Conservation (phyloP, 2,113 vertebrate genomes). For the Nyctereutes procyonoides region DNA sequence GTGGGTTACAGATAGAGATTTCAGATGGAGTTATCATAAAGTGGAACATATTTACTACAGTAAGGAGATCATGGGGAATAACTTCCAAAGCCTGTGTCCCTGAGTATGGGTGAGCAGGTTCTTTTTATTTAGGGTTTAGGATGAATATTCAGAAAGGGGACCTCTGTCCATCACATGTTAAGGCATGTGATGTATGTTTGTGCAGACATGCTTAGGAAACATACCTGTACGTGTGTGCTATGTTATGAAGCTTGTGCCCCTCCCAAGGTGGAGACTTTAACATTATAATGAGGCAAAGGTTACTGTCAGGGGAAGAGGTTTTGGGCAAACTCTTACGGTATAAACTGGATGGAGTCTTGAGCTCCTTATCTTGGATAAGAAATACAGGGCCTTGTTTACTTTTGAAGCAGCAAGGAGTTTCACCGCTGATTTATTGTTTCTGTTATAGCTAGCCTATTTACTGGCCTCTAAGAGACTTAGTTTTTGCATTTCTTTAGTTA, state of each 20-base stretch:
- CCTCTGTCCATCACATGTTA: not conserved
- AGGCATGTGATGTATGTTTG: not conserved
- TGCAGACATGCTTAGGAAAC: not conserved
- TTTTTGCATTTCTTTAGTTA: not conserved
- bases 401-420: not conserved
- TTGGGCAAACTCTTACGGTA: not conserved
- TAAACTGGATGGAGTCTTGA: not conserved
- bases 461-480: not conserved
- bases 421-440: not conserved
- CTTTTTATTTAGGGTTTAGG: not conserved
- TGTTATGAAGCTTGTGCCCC: not conserved
- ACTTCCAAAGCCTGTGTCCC: not conserved
- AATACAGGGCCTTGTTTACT: not conserved
- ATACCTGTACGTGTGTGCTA: not conserved
- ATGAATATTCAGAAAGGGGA: not conserved
- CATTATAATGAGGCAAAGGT: not conserved
- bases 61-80: not conserved
- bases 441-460: not conserved
- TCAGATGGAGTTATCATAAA: not conserved
- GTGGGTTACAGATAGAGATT: not conserved
- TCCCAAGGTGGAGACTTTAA: not conserved
- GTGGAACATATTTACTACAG: not conserved
- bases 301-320: not conserved
- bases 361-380: not conserved
- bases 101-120: not conserved